phyloP scores from a whole-genome alignment of 2,888 invertebrate genomes.

The Mycalesis mineus region DNA sequence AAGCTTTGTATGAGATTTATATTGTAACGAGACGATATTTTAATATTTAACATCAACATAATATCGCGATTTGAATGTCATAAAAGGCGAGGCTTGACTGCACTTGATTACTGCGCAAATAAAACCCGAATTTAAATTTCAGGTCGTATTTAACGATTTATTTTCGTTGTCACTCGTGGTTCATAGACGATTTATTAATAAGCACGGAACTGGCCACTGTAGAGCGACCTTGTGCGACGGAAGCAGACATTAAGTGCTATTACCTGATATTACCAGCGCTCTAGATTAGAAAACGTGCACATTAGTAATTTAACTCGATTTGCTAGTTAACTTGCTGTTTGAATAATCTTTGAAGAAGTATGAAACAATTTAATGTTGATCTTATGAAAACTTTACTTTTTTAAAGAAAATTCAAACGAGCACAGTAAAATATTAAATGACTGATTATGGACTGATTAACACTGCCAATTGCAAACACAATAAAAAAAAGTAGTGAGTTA shows the following conservation, averaged over 20 bases:
- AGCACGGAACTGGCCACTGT: conserved; percentile 1
- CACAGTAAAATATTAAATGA: conserved; percentile 1
- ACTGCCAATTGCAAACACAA: conserved; percentile 8
- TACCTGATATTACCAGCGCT: conserved; percentile 26
- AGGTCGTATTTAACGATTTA: no score
- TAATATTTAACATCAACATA: no score
- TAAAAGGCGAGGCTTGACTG: no score
- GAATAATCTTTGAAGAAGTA: conserved; percentile 12
- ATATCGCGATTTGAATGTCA: no score
- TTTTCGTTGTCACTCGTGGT: no score
- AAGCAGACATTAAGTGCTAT: conserved; percentile 30
- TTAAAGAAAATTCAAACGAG: not conserved
- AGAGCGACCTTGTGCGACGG: conserved; percentile 26
- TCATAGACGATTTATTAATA: no score
- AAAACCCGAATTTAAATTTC: no score
- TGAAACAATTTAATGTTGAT: not conserved
- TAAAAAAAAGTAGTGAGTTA: conserved; percentile 8
- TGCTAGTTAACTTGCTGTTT: conserved; percentile 2
- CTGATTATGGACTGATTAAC: conserved; percentile 6
- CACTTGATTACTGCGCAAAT: no score
- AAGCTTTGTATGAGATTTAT: no score
- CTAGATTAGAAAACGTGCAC: conserved; percentile 18
- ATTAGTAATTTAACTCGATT: conserved; percentile 11
- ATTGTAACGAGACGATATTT: no score
- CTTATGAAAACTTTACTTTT: not conserved